Evolutionary conservation across 2,888 invertebrate genomes (phyloP), one percentile per base, ranked within the genome.

Genomic region (Drosophila vallismaia): DNA sequence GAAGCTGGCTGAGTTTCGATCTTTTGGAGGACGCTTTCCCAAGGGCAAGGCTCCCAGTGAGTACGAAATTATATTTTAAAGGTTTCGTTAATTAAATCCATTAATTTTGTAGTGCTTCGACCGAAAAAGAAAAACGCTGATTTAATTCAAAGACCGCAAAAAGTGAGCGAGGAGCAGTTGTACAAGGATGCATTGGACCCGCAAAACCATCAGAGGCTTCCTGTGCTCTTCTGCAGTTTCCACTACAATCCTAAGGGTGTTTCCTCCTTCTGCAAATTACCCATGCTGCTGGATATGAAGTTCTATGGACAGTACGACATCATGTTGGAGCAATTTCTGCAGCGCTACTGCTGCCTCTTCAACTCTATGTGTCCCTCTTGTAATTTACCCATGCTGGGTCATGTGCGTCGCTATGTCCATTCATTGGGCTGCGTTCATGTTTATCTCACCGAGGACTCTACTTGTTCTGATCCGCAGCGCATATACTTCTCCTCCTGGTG

Each of bases 281-380:
- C 92, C 6, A 90, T 90, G 24, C 68, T 92, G 45, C 67, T 92
- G 57, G 91, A 92, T 58, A 99, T 99, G 98, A 96, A 97, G 88
- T 96, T 98, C 92, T 99, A 99, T 91, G 98, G 98, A 0, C 94
- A 95, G 24, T 97, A 98, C 89, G 99, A 99, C 91, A 98, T 99
- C 80, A 96, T 98, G 1, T 92, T 99, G 46, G 99, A 99, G 36
- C 96, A 96, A 72, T 99, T 99, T 90, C 93, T 99, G 46, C 97
- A 98, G 89, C 94, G 96, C 63, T 98, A 98, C 90, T 99, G 98
- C 91, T 97, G 98, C 91, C 95, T 96, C 63, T 93, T 94, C 6
- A 83, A 86, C 1, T 97, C 97, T 91, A 94, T 94, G 69, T 99
- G 99, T 88, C 93, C 94, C 67, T 93, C 94, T 8, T 98, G 98